Base-by-base conservation (phyloP, 2,888 invertebrate genomes). In the Chloromyia formosa region DNA sequence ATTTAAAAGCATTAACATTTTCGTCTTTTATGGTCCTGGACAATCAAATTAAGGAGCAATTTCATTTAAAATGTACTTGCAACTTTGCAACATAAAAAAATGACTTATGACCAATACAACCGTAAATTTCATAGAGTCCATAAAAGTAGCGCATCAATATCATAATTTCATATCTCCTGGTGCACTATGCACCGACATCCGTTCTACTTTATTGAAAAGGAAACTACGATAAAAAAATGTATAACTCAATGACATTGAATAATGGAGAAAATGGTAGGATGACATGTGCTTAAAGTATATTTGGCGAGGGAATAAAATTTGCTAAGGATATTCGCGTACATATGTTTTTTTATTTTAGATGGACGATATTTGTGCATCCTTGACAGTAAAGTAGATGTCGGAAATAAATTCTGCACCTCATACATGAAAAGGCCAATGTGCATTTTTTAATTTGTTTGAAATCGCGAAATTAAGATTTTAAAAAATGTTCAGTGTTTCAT, bases 91-190 rank as follows among this genome's bases (percentile, higher is more conserved):
- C 49, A 49, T 49, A 49, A 49, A 49, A 12, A 35, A 35, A 49
- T n/a, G 49, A 49, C 12, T n/a, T 49, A 49, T 49, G 49, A 49
- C 49, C 49, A n/a, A 49, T 49, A 12, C 49, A 49, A 49, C 16
- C 49, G 16, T 49, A 49, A 49, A 49, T 49, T 49, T n/a, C 16
- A 49, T n/a, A 49, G 49, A 49, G 14, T n/a, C 49, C 49, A 49
- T 49, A 49, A 49, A 35, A 49, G 49, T 12, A 49, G 14, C 12
- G 14, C 49, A 49, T 49, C 49, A n/a, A 49, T 49, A 49, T 49
- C 49, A 49, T 49, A 49, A 49, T 49, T 49, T 49, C 5, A 49
- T 49, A 10, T 49, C 49, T n/a, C 16, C 49, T 1, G 27, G 12
- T 49, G 49, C 49, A 49, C 27, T 35, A 49, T n/a, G 49, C 49